Percentiles rank a stretch among this genome's conserved stretches.
These are phyloP conservation scores for Heliconius ismenius DNA, from an alignment of 2,888 invertebrate species.

Conservation along the genomic window DNA sequence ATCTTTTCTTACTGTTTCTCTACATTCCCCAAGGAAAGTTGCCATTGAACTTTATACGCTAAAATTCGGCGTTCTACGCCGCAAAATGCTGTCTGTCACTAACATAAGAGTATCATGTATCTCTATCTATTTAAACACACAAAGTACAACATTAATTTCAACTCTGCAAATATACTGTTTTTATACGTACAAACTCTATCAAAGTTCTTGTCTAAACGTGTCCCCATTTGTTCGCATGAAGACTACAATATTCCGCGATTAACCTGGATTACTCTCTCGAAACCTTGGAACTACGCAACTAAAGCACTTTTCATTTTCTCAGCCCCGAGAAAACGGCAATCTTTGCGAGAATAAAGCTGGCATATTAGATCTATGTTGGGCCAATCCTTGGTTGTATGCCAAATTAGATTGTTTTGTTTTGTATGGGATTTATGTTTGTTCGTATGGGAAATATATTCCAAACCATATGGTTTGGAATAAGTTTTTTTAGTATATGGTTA, in stretches of 20 bases:
- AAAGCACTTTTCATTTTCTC: conserved; percentile 40
- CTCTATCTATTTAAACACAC: background rate
- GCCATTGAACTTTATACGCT: no score
- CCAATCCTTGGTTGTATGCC: conserved; percentile 7
- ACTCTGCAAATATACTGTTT: background rate
- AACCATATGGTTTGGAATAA: background rate
- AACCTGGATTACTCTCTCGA: conserved; percentile 35
- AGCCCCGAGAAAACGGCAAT: conserved; percentile 39
- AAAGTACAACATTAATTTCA: background rate
- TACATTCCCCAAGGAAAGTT: no score
- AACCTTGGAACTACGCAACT: conserved; percentile 40
- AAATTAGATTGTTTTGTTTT: conserved; percentile 6
- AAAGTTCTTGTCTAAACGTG: conserved; percentile 8
- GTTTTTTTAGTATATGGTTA: no score
- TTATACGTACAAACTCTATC: conserved; percentile 9
- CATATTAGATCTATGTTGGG: conserved; percentile 25
- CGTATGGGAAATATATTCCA: background rate
- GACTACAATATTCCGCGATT: conserved; percentile 31
- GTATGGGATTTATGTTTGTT: background rate
- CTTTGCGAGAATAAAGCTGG: conserved; percentile 34
- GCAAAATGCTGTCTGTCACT: no score
- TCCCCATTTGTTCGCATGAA: conserved; percentile 15
- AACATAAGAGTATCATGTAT: background rate
- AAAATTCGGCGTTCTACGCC: no score
- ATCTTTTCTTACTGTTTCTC: no score